A percentile compares a stretch with the other conserved stretches of the same genome.
Conservation (phyloP, 1,140 invertebrate species). For the Zophobas morio region DNA sequence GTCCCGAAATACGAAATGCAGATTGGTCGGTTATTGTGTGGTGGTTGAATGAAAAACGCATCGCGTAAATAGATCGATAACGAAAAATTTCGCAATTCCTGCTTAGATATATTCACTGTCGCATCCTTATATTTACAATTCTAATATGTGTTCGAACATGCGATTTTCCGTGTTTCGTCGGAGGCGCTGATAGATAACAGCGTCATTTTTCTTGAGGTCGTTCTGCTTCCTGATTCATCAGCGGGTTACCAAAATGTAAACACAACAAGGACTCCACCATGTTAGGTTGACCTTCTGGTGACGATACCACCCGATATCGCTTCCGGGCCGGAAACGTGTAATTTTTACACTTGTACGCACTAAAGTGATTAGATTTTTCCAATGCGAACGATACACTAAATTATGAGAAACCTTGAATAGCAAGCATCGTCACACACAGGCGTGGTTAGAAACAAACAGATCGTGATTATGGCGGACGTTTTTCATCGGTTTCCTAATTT, state of each 20-base stretch:
- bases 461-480: too few relatives aligned
- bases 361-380: slow-evolving; percentile 32
- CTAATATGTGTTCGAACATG: neutral
- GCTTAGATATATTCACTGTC: too few relatives aligned
- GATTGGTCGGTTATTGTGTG: too few relatives aligned
- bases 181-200: slow-evolving; percentile 13
- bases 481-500: neutral
- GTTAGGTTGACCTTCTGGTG: slow-evolving; percentile 27
- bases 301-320: slow-evolving; percentile 30
- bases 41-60: too few relatives aligned
- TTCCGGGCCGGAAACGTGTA: slow-evolving; percentile 47
- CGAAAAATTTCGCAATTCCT: too few relatives aligned
- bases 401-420: slow-evolving; percentile 4
- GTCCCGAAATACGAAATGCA: too few relatives aligned
- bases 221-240: slow-evolving; percentile 45
- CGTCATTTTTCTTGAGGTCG: slow-evolving; percentile 25
- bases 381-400: neutral
- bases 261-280: slow-evolving; percentile 39
- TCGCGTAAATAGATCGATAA: too few relatives aligned
- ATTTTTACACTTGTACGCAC: slow-evolving; percentile 25
- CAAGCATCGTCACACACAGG: neutral
- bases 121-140: too few relatives aligned
- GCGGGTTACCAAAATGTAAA: slow-evolving; percentile 30
- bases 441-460: too few relatives aligned
- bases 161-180: slow-evolving; percentile 15